phyloP scores from a whole-genome alignment of 2,113 vertebrate species.

The Taxidea taxus region DNA sequence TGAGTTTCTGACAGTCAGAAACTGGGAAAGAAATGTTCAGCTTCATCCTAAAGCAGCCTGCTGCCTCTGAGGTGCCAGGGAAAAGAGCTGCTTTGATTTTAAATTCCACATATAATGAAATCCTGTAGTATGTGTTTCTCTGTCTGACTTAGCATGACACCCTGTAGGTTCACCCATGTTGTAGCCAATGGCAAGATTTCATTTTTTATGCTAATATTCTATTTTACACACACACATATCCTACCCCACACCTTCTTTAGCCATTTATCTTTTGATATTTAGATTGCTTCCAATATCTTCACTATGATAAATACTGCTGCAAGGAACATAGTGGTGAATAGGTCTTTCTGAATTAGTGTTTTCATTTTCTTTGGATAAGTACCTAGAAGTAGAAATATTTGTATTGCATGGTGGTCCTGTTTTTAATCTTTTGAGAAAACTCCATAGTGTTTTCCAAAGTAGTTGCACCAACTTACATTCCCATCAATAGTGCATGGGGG shows the following conservation, averaged over 20 bases:
- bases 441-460: neutral
- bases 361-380: neutral
- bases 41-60: neutral
- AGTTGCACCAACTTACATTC: neutral
- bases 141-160: neutral
- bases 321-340: neutral
- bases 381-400: neutral
- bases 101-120: neutral
- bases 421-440: neutral
- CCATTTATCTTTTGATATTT: neutral
- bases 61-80: neutral
- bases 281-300: neutral
- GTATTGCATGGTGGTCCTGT: neutral
- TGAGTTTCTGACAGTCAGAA: neutral
- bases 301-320: neutral
- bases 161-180: neutral
- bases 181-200: neutral
- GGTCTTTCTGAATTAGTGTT: neutral
- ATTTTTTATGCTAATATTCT: neutral
- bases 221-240: neutral
- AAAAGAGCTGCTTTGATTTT: neutral
- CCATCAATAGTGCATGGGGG: neutral
- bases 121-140: neutral
- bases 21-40: neutral
- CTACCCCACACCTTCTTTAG: neutral